These are phyloP conservation scores for Prunella himalayana DNA, from an alignment of 2,113 vertebrate species.

Conservation along the genomic window DNA sequence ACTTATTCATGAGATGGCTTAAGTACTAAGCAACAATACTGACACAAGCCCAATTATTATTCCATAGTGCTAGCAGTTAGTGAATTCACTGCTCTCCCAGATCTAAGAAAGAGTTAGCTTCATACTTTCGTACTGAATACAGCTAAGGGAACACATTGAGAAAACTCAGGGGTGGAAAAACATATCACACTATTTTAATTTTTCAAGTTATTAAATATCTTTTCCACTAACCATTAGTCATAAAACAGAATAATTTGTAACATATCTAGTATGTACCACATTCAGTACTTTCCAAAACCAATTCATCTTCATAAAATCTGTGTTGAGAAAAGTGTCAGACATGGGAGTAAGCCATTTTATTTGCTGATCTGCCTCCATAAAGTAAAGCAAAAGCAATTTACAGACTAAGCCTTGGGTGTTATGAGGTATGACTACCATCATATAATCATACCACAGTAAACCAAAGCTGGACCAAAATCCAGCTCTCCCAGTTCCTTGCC, in stretches of 20 bases:
- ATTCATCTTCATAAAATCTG: neutral
- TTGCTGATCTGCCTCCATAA: neutral
- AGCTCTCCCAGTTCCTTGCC: constrained; percentile 1
- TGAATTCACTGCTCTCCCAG: neutral
- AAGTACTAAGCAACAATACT: neutral
- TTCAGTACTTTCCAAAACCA: neutral
- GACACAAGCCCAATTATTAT: neutral
- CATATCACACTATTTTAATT: neutral
- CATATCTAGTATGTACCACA: neutral
- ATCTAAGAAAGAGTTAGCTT: neutral
- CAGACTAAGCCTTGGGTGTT: neutral
- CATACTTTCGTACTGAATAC: neutral
- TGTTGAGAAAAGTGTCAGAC: neutral
- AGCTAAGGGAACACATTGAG: neutral
- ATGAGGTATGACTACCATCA: neutral
- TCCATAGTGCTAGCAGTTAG: neutral
- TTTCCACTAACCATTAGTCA: neutral
- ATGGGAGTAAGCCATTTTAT: neutral
- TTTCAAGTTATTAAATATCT: neutral
- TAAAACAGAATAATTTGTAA: neutral
- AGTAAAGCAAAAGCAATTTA: neutral
- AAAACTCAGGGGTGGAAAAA: neutral
- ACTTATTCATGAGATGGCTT: neutral
- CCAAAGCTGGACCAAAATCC: neutral
- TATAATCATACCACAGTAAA: neutral